Conservation (phyloP, 2,113 vertebrate genomes). For the Mastomys coucha region DNA sequence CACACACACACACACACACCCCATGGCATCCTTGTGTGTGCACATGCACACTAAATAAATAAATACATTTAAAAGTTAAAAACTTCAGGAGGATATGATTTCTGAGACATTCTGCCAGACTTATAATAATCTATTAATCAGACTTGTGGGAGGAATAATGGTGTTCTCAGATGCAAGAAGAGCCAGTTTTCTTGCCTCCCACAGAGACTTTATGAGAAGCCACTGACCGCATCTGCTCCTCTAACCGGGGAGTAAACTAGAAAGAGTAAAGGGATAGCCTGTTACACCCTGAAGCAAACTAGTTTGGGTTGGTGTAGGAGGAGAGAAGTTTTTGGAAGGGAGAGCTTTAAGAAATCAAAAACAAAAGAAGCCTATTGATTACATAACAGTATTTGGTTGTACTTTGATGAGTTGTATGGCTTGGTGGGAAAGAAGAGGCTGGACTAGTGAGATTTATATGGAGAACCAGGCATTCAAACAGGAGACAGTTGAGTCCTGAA, state of each 20-base stretch:
- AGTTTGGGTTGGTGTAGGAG: neutral
- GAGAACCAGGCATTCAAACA: neutral
- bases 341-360: neutral
- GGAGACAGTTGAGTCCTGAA: neutral
- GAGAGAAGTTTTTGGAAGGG: neutral
- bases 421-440: neutral
- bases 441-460: neutral
- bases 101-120: neutral
- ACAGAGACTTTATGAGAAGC: neutral
- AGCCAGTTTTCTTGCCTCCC: neutral
- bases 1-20: neutral
- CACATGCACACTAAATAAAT: neutral
- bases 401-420: neutral
- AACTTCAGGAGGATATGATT: conserved; percentile 8
- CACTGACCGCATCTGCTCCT: neutral
- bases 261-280: neutral
- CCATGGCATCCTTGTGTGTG: neutral
- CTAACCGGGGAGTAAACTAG: neutral
- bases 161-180: neutral
- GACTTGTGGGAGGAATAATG: neutral
- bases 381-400: too few species aligned
- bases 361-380: neutral
- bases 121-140: conserved; percentile 7
- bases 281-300: neutral
- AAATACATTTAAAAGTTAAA: neutral